Base-by-base conservation (phyloP, 1,140 invertebrate genomes). In the Vanessa atalanta region DNA sequence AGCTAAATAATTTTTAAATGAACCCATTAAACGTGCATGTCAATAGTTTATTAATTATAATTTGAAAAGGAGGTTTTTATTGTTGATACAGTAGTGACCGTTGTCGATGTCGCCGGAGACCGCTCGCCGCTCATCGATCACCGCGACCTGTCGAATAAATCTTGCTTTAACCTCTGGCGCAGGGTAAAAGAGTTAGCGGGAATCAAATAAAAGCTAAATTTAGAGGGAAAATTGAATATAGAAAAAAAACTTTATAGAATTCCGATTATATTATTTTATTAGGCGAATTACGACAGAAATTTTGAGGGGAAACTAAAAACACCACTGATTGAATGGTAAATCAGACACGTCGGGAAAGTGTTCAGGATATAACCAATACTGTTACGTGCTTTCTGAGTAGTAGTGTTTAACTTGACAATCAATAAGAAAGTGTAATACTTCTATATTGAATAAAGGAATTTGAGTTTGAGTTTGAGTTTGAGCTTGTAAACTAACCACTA, bases 111-210 rank as follows among this genome's bases (percentile, higher is more conserved):
- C 81, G 83, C 63, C 53, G 73, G 64, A 63, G 69, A 67, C 72
- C 85, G 80, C 79, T 79, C 71, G 76, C 81, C 80, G 80, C 83
- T 80, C 85, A 91, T 91, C 88, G 88, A 91, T 91, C 89, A 91
- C 88, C 70, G 83, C 75, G 68, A 71, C 72, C 83, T 79, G 79
- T 85, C 81, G 81, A 85, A 91, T 91, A 91, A 91, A 91, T 91
- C 83, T 80, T 88, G 79, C 67, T 73, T 67, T 48, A 61, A 47
- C 31, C 47, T 71, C 15, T 60, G 73, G 26, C 60, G 16, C 57
- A 75, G 64, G 65, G 70, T 69, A 70, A 51, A 51, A 71, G 69
- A 50, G 50, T 47, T 5, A 57, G 75, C 67, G 75, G 50, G 26
- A 47, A 51, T 1, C 2, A 50, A 3, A 51, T 13, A 48, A 61